Percentiles rank a stretch among this genome's conserved stretches.
phyloP scores from a whole-genome alignment of 1,140 invertebrate species.

The Hormaphis cornu region DNA sequence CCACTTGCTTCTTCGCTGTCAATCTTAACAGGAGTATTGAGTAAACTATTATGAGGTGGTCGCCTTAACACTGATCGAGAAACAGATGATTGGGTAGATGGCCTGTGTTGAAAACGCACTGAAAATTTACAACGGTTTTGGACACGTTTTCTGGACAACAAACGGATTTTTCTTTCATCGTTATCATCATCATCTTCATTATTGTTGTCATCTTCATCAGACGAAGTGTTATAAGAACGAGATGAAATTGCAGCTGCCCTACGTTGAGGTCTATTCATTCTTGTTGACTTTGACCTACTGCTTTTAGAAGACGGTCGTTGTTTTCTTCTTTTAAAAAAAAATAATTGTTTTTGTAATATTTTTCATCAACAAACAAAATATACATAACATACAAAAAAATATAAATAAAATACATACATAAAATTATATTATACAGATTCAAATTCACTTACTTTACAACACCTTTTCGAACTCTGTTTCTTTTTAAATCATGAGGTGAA shows the following conservation, averaged over 20 bases:
- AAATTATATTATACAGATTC: background rate
- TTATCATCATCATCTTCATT: constrained; percentile 31
- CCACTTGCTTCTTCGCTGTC: constrained; percentile 33
- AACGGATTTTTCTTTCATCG: background rate
- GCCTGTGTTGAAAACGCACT: background rate
- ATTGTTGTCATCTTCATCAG: constrained; percentile 22
- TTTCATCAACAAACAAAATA: too few relatives aligned
- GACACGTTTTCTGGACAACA: constrained; percentile 16
- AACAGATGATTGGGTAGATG: constrained; percentile 10
- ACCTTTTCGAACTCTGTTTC: constrained; percentile 20
- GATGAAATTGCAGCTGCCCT: constrained; percentile 17
- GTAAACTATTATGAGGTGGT: constrained; percentile 13
- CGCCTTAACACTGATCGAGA: background rate
- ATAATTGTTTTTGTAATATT: background rate
- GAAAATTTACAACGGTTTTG: constrained; percentile 22
- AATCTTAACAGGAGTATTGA: constrained; percentile 12
- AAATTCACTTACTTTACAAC: constrained; percentile 7
- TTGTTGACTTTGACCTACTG: constrained; percentile 9
- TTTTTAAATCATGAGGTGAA: constrained; percentile 8
- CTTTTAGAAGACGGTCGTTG: constrained; percentile 2
- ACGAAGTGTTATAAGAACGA: constrained; percentile 11
- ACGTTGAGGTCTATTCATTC: constrained; percentile 9
- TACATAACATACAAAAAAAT: background rate
- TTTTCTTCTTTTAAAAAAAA: constrained; percentile 1
- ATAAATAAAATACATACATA: background rate